Percentiles rank a stretch among this genome's conserved stretches.
phyloP scores from a whole-genome alignment of 1,140 invertebrate species.

The Orchesella cincta region DNA sequence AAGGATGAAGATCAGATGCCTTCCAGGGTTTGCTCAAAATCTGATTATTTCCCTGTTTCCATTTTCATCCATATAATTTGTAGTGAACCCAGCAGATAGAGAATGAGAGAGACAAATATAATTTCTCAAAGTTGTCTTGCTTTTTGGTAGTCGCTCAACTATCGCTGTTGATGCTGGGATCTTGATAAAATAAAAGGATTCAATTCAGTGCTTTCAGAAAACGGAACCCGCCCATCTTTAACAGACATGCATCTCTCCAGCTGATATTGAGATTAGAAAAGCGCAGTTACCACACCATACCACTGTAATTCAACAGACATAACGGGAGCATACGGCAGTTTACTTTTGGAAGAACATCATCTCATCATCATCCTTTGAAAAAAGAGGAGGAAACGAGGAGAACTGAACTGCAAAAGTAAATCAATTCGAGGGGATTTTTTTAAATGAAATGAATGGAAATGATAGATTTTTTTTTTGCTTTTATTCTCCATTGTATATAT shows the following conservation, averaged over 20 bases:
- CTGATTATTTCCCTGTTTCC: no score
- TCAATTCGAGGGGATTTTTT: conserved; percentile 5
- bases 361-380: not conserved
- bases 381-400: not conserved
- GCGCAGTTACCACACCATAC: not conserved
- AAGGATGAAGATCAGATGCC: not conserved
- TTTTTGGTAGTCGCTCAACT: no score
- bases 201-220: not conserved
- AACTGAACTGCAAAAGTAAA: conserved; percentile 8
- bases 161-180: not conserved
- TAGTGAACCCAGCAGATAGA: no score
- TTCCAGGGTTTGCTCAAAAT: no score
- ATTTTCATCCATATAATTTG: no score
- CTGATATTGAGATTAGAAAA: conserved; percentile 20
- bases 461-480: conserved; percentile 6
- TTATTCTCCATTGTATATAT: not conserved
- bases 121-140: conserved; percentile 10
- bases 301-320: not conserved
- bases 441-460: conserved; percentile 18
- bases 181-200: conserved; percentile 18
- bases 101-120: conserved; percentile 2
- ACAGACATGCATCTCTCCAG: not conserved
- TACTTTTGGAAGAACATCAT: not conserved
- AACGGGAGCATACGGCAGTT: not conserved
- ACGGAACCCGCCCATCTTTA: not conserved